Evolutionary conservation across 1,140 invertebrate genomes (phyloP), one percentile per base, ranked within the genome.

Genomic region (Penaeus vannamei): DNA sequence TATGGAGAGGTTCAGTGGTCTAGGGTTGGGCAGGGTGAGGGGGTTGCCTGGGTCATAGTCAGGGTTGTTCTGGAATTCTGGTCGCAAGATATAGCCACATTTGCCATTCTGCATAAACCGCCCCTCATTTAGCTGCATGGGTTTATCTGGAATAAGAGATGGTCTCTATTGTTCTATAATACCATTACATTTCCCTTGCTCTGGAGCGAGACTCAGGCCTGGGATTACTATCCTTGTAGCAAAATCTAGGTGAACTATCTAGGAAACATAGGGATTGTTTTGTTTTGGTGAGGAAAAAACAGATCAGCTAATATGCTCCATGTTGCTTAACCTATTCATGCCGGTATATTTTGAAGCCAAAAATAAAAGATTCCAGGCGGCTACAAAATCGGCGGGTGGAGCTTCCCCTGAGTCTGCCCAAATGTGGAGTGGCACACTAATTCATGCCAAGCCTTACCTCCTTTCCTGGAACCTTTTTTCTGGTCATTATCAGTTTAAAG

Each of bases 11-110:
- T 60, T 82, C 17, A 87, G 60, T 7, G 89, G 86, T 61, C 61
- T 53, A 12, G 53, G 26, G 59, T 77, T 90, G 23, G 32, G 59
- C 12, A 96, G 93, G 20, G 94, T 94, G 61, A 93, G 93, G 90
- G 66, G 95, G 89, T 97, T 96, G 91, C 95, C 95, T 0, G 98
- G 97, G 93, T 96, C 96, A 92, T 97, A 99, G 29, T 95, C 94
- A n/a, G 97, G 95, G 2, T 94, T 93, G 69, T 96, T 96, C 97
- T 99, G 98, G 90, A 97, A 98, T 19, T 96, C 95, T 0, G 98
- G 98, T 92, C 97, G 97, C n/a, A 99, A 93, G 1, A 99, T 94
- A 93, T 98, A 99, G 20, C 99, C 99, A 93, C 98, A 99, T 85
- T 94, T 95, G 0, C 97, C 98, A 93, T 99, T 99, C 91, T 97